Percentiles rank a stretch among this genome's conserved stretches.
These are phyloP conservation scores for Mesaphorura yosii DNA, from an alignment of 1,140 invertebrate genomes.

Conservation along the genomic window DNA sequence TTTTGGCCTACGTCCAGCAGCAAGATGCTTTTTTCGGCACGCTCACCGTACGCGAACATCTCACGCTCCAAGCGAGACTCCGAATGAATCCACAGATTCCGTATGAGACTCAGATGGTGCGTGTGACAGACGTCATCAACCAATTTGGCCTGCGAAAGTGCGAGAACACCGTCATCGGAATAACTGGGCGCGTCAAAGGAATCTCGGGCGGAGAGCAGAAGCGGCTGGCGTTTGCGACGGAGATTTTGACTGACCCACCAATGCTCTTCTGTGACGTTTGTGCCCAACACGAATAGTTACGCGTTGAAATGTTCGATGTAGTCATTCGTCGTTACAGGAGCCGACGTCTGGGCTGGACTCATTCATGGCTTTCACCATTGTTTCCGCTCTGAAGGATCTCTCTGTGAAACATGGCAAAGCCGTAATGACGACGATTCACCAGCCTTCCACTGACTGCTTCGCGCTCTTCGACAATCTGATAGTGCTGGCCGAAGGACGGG, in stretches of 20 bases:
- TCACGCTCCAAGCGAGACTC: conserved; percentile 81
- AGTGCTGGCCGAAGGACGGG: conserved; percentile 42
- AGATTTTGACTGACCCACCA: conserved; percentile 85
- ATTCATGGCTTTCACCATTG: conserved; percentile 76
- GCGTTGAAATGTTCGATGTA: too few species aligned
- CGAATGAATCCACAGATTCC: conserved; percentile 75
- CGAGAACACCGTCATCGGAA: conserved; percentile 73
- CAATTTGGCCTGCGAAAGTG: conserved; percentile 74
- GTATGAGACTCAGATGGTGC: conserved; percentile 56
- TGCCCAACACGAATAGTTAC: too few species aligned
- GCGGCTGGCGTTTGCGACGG: conserved; percentile 82
- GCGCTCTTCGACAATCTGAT: conserved; percentile 38
- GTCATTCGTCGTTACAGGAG: too few species aligned
- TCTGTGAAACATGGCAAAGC: conserved; percentile 42
- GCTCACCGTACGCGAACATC: conserved; percentile 76
- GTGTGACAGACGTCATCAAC: conserved; percentile 78
- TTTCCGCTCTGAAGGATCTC: conserved; percentile 65
- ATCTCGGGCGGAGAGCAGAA: conserved; percentile 92
- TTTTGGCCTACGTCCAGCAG: conserved; percentile 86
- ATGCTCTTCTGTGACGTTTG: conserved; percentile 92
- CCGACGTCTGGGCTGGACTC: conserved; percentile 81
- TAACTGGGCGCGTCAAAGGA: conserved; percentile 70
- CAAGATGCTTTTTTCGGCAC: conserved; percentile 86
- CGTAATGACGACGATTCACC: conserved; percentile 29
- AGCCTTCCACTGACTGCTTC: conserved; percentile 39